Evolutionary conservation across 2,113 vertebrate species (phyloP).

Genomic region (Columba janthina): DNA sequence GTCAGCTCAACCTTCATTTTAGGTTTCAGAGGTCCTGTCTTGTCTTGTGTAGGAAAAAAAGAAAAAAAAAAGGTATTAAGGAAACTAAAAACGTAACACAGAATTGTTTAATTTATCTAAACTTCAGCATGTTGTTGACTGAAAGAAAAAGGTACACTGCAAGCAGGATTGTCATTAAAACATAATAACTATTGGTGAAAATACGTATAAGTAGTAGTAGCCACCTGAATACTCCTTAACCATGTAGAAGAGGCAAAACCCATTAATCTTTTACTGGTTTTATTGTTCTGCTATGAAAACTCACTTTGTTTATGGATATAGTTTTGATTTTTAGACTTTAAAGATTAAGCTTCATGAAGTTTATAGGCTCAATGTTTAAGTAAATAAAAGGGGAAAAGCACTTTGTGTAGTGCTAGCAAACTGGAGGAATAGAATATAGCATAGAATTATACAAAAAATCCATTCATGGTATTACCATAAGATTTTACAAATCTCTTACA

Average conservation of each 20-base stretch:
- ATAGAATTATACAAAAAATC: neutral
- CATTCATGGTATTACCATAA: neutral
- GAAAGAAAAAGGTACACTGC: neutral
- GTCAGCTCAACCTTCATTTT: conserved; percentile 48
- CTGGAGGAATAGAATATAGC: neutral
- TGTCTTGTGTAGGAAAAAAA: neutral
- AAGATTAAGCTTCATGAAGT: neutral
- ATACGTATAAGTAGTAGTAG: accelerated
- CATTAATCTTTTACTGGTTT: neutral
- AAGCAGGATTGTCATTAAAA: neutral
- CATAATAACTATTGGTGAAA: accelerated
- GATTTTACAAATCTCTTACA: neutral
- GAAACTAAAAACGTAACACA: neutral
- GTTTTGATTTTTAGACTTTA: neutral
- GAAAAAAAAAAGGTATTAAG: neutral
- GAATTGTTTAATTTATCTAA: conserved; percentile 23
- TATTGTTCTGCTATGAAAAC: neutral
- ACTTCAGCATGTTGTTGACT: neutral
- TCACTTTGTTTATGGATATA: neutral
- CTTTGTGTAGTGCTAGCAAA: neutral
- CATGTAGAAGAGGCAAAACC: neutral
- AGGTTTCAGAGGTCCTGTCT: conserved; percentile 32
- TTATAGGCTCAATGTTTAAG: neutral
- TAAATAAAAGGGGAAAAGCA: neutral
- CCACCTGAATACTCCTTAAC: neutral